Percentiles rank a stretch among this genome's conserved stretches.
These are phyloP conservation scores for Stenchaetothrips biformis DNA, from an alignment of 2,888 invertebrate genomes.

Conservation along the genomic window DNA sequence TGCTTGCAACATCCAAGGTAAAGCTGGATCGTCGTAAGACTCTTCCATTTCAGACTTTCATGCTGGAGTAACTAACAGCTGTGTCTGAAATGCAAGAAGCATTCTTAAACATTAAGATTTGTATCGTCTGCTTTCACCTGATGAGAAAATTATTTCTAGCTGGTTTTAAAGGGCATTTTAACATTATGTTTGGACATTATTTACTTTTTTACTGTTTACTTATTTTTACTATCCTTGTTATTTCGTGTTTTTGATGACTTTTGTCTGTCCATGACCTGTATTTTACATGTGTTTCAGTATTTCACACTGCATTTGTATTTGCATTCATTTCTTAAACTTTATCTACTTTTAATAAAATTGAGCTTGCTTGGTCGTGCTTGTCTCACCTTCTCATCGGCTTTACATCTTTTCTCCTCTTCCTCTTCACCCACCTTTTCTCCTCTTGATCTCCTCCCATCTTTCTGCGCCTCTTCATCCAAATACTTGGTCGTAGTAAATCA, in stretches of 20 bases:
- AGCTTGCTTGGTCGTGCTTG: neutral
- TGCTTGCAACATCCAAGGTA: slow-evolving; percentile 55
- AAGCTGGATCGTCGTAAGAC: slow-evolving; percentile 54
- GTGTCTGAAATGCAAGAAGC: too few relatives aligned
- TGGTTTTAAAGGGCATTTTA: neutral
- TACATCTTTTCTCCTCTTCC: neutral
- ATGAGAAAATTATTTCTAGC: neutral
- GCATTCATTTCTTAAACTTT: neutral
- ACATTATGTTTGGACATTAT: too few relatives aligned
- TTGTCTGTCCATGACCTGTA: neutral
- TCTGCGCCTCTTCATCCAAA: neutral
- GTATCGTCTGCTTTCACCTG: neutral
- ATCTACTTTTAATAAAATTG: neutral
- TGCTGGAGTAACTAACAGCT: neutral
- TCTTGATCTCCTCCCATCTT: neutral
- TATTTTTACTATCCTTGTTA: neutral
- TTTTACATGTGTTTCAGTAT: neutral
- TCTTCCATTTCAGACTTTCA: neutral
- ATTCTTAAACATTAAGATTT: neutral
- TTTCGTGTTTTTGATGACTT: neutral
- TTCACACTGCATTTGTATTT: neutral
- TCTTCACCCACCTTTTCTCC: neutral
- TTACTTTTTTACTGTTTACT: neutral
- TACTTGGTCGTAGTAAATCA: too few relatives aligned
- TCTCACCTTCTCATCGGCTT: neutral